phyloP scores from a whole-genome alignment of 2,113 vertebrate species.

The Tupaia chinensis region DNA sequence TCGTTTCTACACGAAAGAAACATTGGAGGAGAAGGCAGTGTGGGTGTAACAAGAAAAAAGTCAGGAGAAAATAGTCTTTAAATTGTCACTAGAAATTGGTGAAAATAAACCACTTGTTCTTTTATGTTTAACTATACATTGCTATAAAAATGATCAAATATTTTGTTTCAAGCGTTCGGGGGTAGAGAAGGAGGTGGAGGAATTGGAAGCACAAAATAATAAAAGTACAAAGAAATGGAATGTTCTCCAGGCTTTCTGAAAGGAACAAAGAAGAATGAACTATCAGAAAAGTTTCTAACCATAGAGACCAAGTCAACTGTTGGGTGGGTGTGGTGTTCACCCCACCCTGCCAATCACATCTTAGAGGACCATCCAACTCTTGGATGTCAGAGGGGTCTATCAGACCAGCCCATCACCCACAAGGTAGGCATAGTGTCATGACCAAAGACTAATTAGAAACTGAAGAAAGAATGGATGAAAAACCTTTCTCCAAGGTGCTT shows the following conservation, averaged over 20 bases:
- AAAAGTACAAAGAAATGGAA: constrained; percentile 48
- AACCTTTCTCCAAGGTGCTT: not conserved
- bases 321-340: not conserved
- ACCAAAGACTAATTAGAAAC: not conserved
- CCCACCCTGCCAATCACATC: too few species aligned
- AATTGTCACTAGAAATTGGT: constrained; percentile 71
- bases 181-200: constrained; percentile 7
- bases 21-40: not conserved
- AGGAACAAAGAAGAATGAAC: not conserved
- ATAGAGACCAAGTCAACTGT: not conserved
- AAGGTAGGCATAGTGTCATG: not conserved
- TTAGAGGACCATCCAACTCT: not conserved
- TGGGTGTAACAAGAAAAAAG: constrained; percentile 75
- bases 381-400: not conserved
- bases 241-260: constrained; percentile 48
- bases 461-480: not conserved
- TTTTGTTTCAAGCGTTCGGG: constrained; percentile 68
- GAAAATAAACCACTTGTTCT: constrained; percentile 70
- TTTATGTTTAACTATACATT: constrained; percentile 72
- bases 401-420: not conserved
- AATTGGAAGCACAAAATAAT: constrained; percentile 38
- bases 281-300: not conserved
- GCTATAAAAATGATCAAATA: constrained; percentile 73
- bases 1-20: constrained; percentile 62
- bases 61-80: constrained; percentile 77